Conservation (phyloP, 2,113 vertebrate genomes). For the Oryctolagus cuniculus region mOryCun1.1 NC_091433.1:5566501-5567000, state of each 20-base stretch:
- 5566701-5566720: background rate
- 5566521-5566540: background rate
- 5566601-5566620: background rate
- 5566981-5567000: rapidly evolving
- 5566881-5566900: background rate
- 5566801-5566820: no score
- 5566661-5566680: background rate
- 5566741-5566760: background rate
- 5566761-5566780: background rate
- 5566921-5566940: background rate
- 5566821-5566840: background rate
- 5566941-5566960: background rate
- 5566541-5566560: background rate
- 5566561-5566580: background rate
- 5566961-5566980: no score
- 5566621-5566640: background rate
- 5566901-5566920: rapidly evolving
- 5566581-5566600: background rate
- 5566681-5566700: background rate
- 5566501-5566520: background rate
- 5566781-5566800: background rate
- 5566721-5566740: background rate
- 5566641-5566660: no score
- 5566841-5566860: background rate
- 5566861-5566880: background rate